Percentiles rank a stretch among this genome's conserved stretches.
These are phyloP conservation scores for Mythimna impura DNA, from an alignment of 2,888 invertebrate species.

Conservation along the genomic window DNA sequence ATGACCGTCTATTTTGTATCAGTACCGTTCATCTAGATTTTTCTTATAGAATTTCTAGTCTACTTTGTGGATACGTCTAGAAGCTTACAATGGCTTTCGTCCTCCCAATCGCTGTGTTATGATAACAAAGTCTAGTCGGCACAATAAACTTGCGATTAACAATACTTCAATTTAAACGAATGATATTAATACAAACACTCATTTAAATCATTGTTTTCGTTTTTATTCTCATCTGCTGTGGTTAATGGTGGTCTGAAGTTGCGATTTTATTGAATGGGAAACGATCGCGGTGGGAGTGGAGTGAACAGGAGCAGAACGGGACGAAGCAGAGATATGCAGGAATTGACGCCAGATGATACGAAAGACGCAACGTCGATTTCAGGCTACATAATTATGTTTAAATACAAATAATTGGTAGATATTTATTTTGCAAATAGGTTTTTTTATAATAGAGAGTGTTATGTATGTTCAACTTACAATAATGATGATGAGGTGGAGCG, in stretches of 20 bases:
- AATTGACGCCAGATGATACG: not conserved
- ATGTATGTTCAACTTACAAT: constrained; percentile 77
- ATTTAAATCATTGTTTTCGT: constrained; percentile 11
- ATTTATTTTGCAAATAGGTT: too few species aligned
- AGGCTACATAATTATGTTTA: too few species aligned
- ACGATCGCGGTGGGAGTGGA: not conserved
- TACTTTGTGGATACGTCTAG: not conserved
- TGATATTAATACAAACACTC: constrained; percentile 9
- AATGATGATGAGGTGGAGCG: constrained; percentile 85
- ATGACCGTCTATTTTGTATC: not conserved
- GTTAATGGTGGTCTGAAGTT: not conserved
- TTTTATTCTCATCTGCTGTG: constrained; percentile 3
- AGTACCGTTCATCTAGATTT: not conserved
- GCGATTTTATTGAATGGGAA: not conserved
- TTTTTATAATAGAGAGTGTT: not conserved
- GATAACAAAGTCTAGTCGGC: constrained; percentile 15
- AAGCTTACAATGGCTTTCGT: constrained; percentile 1
- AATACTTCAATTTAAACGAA: constrained; percentile 12
- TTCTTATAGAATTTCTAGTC: not conserved
- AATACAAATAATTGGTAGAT: too few species aligned
- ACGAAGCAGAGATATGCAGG: not conserved
- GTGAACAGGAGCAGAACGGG: not conserved
- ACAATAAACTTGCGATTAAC: constrained; percentile 20
- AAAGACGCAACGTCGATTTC: not conserved
- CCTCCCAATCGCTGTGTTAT: not conserved